A percentile compares a stretch with the other conserved stretches of the same genome.
phyloP scores from a whole-genome alignment of 2,797 vertebrate species.

The Psittacula echo region DNA sequence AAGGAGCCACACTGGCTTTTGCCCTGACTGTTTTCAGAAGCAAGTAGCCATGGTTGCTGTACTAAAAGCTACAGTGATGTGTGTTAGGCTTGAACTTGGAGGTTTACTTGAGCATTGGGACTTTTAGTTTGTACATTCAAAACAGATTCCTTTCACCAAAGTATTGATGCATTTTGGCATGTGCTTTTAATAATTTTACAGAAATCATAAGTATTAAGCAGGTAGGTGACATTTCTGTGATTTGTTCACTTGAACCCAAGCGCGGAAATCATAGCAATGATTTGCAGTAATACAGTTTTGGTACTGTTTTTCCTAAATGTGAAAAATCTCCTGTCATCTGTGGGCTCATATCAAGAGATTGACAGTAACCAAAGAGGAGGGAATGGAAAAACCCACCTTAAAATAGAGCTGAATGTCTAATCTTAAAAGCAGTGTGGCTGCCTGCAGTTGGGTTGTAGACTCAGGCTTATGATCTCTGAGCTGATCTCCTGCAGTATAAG shows the following conservation, averaged over 20 bases:
- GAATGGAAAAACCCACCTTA: neutral
- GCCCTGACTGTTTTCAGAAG: neutral
- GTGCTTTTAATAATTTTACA: neutral
- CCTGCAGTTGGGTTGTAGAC: neutral
- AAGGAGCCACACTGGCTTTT: neutral
- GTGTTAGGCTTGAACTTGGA: neutral
- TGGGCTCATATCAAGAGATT: neutral
- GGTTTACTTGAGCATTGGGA: neutral
- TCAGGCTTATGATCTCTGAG: neutral
- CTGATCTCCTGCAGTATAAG: neutral
- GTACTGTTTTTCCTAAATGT: neutral
- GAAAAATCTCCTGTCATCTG: neutral
- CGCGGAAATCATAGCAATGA: neutral
- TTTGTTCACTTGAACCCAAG: neutral
- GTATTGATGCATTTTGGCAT: neutral
- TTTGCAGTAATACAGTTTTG: neutral
- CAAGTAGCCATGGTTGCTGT: neutral
- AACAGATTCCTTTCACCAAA: neutral
- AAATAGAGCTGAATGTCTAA: neutral
- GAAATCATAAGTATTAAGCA: constrained; percentile 12
- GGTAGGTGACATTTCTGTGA: constrained; percentile 19
- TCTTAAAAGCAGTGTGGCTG: neutral
- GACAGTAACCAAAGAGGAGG: neutral
- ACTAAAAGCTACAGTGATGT: neutral
- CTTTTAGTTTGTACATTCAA: neutral